Evolutionary conservation across 53 echinoderm and acorn worm species (phyloP).

Genomic region (Apostichopus leukothele): DNA sequence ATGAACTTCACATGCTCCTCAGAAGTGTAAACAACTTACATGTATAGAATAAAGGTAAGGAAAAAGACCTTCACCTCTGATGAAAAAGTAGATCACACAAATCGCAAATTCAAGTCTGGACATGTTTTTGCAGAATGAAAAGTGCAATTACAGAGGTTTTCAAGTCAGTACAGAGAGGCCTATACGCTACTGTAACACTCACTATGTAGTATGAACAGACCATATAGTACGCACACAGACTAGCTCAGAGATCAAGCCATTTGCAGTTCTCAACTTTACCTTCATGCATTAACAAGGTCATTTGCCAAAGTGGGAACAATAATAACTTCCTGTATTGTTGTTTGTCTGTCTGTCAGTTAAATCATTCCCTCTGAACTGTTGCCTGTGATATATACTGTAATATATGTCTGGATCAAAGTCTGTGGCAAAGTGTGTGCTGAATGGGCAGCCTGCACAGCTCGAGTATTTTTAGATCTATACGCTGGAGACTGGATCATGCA

Average conservation of each 20-base stretch:
- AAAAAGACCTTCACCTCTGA: slow-evolving; percentile 33
- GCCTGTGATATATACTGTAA: too few relatives aligned
- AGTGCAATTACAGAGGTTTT: neutral
- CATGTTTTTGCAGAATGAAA: slow-evolving; percentile 16
- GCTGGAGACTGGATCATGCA: too few relatives aligned
- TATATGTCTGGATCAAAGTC: too few relatives aligned
- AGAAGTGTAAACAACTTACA: slow-evolving; percentile 14
- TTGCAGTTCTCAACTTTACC: neutral
- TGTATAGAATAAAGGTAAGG: neutral
- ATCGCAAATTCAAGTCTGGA: slow-evolving; percentile 12
- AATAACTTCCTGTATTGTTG: neutral
- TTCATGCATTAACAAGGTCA: neutral
- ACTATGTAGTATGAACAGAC: neutral
- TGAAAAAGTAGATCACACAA: slow-evolving; percentile 20
- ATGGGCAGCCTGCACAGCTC: too few relatives aligned
- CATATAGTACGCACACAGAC: neutral
- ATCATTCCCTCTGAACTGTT: too few relatives aligned
- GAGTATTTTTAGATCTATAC: too few relatives aligned
- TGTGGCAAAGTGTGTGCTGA: too few relatives aligned
- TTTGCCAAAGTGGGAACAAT: neutral
- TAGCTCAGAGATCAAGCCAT: neutral
- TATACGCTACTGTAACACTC: neutral
- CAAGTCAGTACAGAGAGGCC: neutral
- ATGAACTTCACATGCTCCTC: neutral
- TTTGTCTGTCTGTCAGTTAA: neutral